A percentile compares a stretch with the other conserved stretches of the same genome.
These are phyloP conservation scores for Oreochromis spilurus DNA, from an alignment of 2,113 vertebrate genomes.

Conservation along the genomic window DNA sequence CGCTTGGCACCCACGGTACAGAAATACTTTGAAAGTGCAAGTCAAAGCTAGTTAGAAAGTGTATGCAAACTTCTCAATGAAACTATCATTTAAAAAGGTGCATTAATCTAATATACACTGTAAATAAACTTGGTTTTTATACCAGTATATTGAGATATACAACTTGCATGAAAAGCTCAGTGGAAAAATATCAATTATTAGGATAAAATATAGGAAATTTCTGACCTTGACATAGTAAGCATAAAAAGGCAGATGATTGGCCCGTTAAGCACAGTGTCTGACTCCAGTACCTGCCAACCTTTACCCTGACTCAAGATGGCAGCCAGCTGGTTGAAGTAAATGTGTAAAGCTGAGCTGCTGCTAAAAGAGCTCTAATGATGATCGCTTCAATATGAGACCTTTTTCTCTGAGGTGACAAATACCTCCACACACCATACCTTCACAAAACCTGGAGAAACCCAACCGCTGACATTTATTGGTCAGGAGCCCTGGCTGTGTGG, in stretches of 20 bases:
- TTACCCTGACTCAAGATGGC: not conserved
- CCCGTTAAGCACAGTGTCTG: not conserved
- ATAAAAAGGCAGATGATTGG: not conserved
- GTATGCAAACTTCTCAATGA: not conserved
- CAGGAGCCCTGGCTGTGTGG: constrained; percentile 11
- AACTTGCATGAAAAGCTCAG: not conserved
- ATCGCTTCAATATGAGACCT: constrained; percentile 61
- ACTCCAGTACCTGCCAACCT: not conserved
- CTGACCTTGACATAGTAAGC: not conserved
- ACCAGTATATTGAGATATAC: not conserved
- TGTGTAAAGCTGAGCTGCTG: not conserved
- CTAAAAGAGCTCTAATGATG: constrained; percentile 41
- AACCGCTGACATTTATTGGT: constrained; percentile 53
- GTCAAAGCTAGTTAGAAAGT: not conserved
- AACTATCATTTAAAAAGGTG: not conserved
- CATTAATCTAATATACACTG: not conserved
- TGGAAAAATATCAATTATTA: not conserved
- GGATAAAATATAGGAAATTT: not conserved
- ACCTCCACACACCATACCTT: constrained; percentile 19
- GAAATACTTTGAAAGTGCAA: not conserved
- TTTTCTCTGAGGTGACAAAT: constrained; percentile 54
- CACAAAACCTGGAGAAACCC: constrained; percentile 8
- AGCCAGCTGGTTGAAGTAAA: constrained; percentile 6
- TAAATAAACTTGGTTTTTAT: not conserved
- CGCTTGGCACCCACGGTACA: not conserved